Evolutionary conservation across 2,888 invertebrate species (phyloP).

Genomic region (Antheraea yamamai): DNA sequence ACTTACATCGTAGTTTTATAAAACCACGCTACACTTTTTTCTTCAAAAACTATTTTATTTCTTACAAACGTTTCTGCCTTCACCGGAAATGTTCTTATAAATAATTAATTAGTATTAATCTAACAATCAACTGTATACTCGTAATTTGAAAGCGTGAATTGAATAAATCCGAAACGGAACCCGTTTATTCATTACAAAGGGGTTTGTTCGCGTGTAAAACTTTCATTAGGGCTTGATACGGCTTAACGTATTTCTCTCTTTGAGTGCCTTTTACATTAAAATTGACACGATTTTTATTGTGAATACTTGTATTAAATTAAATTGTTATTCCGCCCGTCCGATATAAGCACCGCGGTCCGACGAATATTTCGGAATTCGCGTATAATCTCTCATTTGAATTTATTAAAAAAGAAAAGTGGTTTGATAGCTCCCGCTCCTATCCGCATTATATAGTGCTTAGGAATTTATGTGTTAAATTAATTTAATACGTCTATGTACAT

Average conservation of each 20-base stretch:
- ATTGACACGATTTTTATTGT: neutral
- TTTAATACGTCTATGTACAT: too few species aligned
- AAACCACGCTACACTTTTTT: neutral
- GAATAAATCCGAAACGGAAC: neutral
- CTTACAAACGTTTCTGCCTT: neutral
- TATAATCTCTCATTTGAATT: neutral
- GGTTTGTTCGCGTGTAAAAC: constrained; percentile 6
- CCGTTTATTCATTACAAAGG: neutral
- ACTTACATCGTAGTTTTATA: neutral
- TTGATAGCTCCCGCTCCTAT: neutral
- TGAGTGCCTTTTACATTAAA: neutral
- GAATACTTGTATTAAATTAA: neutral
- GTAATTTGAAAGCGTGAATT: neutral
- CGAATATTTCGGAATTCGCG: neutral
- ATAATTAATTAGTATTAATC: constrained; percentile 3
- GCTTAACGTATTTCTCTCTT: neutral
- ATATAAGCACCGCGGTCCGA: neutral
- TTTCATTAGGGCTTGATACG: neutral
- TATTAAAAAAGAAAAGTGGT: neutral
- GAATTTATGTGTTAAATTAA: too few species aligned
- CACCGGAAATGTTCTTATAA: neutral
- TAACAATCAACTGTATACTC: neutral
- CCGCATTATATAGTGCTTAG: too few species aligned
- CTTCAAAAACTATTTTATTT: too few species aligned
- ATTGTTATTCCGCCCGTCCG: neutral